Base-by-base conservation (phyloP, 1,140 invertebrate species). In the Eciton burchellii region DNA sequence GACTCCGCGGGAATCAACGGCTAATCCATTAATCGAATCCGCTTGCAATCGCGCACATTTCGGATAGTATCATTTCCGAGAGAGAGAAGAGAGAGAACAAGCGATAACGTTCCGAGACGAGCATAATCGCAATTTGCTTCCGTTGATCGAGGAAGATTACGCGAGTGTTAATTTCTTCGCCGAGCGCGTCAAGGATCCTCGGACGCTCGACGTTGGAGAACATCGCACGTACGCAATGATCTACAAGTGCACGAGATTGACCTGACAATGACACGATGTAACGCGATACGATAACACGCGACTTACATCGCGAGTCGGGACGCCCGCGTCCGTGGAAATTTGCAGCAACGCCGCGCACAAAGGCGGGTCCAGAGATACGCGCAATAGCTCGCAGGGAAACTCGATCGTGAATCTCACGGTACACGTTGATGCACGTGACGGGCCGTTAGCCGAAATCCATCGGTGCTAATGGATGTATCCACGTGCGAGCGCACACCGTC, bases 381-480 rank as follows among this genome's bases (percentile, higher is more conserved):
- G 26, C 52, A 65, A 76, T 43, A 76, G 29, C 11, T 24, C 19
- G 60, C n/a, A 24, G 26, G 60, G 16, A 76, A 76, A 54, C 29
- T 76, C 43, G 45, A 63, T 47, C 54, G 24, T 52, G 73, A 63
- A 49, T 65, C 19, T 76, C 60, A 52, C n/a, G 57, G n/a, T 62
- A 26, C 54, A 57, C 52, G 12, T 6, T 65, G 47, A 65, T 76
- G 45, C n/a, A 76, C 45, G 8, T 35, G 26, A 76, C 60, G 41
- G 43, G 12, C 24, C 26, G 73, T 52, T 74, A 62, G 16, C 52
- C 59, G 29, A 76, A 65, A 76, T 76, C 59, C 35, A 76, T 65
- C 59, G 45, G 19, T 29, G 73, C 29, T 76, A 76, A 76, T 76
- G 73, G 73, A 76, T 76, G 41, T 76, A 76, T 49, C 73, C 52